phyloP scores from a whole-genome alignment of 2,797 vertebrate species.

The Siniperca undulata region DNA sequence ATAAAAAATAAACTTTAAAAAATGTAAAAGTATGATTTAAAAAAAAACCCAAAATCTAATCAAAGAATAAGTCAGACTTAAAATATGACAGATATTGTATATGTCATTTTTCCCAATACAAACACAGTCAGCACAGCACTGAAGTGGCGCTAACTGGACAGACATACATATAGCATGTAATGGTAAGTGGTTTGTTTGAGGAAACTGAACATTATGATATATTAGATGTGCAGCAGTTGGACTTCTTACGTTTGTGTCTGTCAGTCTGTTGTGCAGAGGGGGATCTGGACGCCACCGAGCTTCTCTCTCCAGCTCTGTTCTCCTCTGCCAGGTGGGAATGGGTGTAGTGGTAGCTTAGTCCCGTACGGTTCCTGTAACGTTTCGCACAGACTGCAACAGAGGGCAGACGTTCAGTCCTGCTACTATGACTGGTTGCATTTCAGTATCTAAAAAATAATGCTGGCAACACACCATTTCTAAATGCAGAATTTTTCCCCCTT shows the following conservation, averaged over 20 bases:
- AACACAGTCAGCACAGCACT: not conserved
- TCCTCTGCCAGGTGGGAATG: slow-evolving; percentile 95
- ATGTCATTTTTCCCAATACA: too few relatives aligned
- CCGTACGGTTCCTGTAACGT: slow-evolving; percentile 97
- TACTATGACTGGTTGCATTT: not conserved
- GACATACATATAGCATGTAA: not conserved
- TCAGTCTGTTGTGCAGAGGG: slow-evolving; percentile 89
- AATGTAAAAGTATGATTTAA: not conserved
- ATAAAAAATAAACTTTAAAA: not conserved
- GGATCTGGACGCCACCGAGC: slow-evolving; percentile 85
- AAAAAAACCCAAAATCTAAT: not conserved
- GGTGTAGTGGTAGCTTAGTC: slow-evolving; percentile 97
- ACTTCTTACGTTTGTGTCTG: slow-evolving; percentile 92
- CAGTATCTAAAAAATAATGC: slow-evolving; percentile 9
- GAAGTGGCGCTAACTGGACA: not conserved
- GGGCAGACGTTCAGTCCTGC: slow-evolving; percentile 17
- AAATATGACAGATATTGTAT: not conserved
- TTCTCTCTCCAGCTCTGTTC: slow-evolving; percentile 90
- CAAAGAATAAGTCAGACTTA: not conserved
- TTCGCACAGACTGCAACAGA: slow-evolving; percentile 91
- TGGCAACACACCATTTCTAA: not conserved
- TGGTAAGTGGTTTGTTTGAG: not conserved
- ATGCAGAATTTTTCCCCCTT: not conserved
- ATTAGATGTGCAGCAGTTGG: not conserved
- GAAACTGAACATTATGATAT: not conserved